Conservation (phyloP, 2,888 invertebrate species). For the Tubulanus polymorphus region DNA sequence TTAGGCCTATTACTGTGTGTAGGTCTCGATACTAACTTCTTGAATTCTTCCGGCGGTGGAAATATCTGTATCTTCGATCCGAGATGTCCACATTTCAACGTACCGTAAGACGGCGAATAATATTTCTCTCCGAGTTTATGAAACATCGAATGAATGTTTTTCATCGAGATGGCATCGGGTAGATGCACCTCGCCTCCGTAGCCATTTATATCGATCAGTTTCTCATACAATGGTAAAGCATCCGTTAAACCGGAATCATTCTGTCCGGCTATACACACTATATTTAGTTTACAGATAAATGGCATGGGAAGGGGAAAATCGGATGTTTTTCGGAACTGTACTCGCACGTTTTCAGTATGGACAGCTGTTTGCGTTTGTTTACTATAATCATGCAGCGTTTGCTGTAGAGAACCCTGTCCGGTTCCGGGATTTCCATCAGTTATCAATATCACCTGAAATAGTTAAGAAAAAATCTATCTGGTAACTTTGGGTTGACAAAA, state of each 20-base stretch:
- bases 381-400: constrained; percentile 50
- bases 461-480: constrained; percentile 2
- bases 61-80: constrained; percentile 69
- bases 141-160: constrained; percentile 59
- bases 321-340: constrained; percentile 26
- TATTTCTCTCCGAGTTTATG: constrained; percentile 69
- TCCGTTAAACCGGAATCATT: constrained; percentile 48
- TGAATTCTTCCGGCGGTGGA: constrained; percentile 64
- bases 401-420: constrained; percentile 64
- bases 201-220: constrained; percentile 69
- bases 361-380: no score
- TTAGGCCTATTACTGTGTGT: no score
- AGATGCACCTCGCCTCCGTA: constrained; percentile 58
- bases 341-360: background rate
- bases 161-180: constrained; percentile 40
- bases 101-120: constrained; percentile 70
- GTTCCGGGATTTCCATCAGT: constrained; percentile 73
- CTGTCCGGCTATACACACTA: constrained; percentile 53
- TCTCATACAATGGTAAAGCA: constrained; percentile 72
- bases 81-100: constrained; percentile 71
- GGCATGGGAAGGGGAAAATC: constrained; percentile 71
- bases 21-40: constrained; percentile 36
- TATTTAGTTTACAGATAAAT: constrained; percentile 73
- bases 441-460: constrained; percentile 62
- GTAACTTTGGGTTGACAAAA: no score